Evolutionary conservation across 2,888 invertebrate genomes (phyloP).

Genomic region (Melinaea menophilus): DNA sequence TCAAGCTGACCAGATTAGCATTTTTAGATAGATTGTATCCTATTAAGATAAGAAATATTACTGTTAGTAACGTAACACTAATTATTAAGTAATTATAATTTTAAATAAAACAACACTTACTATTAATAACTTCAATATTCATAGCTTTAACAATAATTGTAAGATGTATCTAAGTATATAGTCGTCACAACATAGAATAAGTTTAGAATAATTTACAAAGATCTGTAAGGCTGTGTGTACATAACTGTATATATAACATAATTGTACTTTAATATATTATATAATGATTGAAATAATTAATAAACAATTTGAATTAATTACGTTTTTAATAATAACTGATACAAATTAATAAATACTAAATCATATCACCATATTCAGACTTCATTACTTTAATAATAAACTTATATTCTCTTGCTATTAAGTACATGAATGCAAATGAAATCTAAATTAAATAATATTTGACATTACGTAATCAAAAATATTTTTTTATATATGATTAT

Average conservation of each 20-base stretch:
- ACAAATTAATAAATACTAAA: too few species aligned
- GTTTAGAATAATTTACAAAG: conserved; percentile 48
- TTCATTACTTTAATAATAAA: too few species aligned
- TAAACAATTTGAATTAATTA: too few species aligned
- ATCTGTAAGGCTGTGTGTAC: conserved; percentile 70
- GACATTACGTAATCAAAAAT: too few species aligned
- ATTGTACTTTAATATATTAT: too few species aligned
- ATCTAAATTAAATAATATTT: too few species aligned
- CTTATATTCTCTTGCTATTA: too few species aligned
- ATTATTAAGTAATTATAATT: not conserved
- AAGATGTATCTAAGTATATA: conserved; percentile 29
- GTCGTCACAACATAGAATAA: conserved; percentile 34
- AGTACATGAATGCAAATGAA: too few species aligned
- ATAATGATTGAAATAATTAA: too few species aligned
- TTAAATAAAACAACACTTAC: not conserved
- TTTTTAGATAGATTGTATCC: conserved; percentile 10
- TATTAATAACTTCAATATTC: conserved; percentile 1
- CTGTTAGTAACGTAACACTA: conserved; percentile 8
- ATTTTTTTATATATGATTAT: too few species aligned
- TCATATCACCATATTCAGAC: too few species aligned
- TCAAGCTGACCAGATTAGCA: conserved; percentile 13
- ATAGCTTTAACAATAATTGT: conserved; percentile 12
- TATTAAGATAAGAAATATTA: conserved; percentile 8
- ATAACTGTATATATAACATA: conserved; percentile 56
- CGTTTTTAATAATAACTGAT: too few species aligned